Conservation (phyloP, 2,888 invertebrate genomes). For the Drosophila buzzatii region DNA sequence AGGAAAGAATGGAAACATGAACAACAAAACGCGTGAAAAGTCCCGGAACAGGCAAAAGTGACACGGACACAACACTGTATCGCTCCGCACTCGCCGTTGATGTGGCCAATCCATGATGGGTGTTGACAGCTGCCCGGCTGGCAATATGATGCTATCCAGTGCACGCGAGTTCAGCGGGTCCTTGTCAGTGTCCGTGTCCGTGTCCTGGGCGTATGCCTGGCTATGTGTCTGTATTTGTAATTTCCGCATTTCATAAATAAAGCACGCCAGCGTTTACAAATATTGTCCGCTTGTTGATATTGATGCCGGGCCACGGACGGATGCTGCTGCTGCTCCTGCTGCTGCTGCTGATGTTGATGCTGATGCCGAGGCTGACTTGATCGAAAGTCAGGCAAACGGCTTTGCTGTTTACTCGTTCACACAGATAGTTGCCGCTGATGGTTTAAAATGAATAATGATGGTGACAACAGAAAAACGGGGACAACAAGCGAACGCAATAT, state of each 20-base stretch:
- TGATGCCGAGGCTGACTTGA: conserved; percentile 32
- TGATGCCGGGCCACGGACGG: conserved; percentile 48
- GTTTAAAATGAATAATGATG: conserved; percentile 73
- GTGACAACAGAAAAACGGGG: conserved; percentile 65
- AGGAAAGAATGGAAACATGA: background rate
- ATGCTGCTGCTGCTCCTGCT: background rate
- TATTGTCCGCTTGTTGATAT: conserved; percentile 73
- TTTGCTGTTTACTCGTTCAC: conserved; percentile 29
- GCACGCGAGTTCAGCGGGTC: conserved; percentile 32
- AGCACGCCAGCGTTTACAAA: conserved; percentile 65
- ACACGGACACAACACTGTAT: conserved; percentile 19
- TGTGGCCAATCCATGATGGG: conserved; percentile 22
- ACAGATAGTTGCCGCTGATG: conserved; percentile 4
- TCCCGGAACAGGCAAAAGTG: conserved; percentile 29
- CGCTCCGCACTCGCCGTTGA: conserved; percentile 37
- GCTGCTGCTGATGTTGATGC: conserved; percentile 12
- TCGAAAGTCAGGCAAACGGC: conserved; percentile 53
- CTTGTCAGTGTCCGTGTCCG: background rate
- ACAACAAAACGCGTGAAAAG: conserved; percentile 62
- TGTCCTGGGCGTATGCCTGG: conserved; percentile 11
- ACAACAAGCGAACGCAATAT: conserved; percentile 64
- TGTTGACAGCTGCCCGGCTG: conserved; percentile 25
- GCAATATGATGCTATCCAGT: conserved; percentile 49
- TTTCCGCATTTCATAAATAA: conserved; percentile 80
- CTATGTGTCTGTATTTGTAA: conserved; percentile 57